Evolutionary conservation across 2,888 invertebrate species (phyloP).

Genomic region (Crocallis elinguaria): DNA sequence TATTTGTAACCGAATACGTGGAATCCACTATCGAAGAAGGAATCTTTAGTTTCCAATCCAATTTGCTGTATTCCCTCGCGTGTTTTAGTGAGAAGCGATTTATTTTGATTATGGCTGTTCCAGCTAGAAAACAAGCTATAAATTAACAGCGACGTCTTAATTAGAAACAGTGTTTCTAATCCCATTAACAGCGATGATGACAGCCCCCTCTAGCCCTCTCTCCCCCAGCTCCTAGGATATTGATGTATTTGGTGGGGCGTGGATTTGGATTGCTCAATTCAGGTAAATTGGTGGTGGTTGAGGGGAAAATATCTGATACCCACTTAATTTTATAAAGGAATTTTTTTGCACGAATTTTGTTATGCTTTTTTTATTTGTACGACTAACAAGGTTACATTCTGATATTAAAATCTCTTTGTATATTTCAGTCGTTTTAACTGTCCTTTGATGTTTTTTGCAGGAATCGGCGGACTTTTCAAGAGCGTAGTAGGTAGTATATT

Average conservation of each 20-base stretch:
- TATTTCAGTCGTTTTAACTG: no score
- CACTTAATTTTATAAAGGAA: neutral
- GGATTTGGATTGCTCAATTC: conserved; percentile 50
- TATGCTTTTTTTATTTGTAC: no score
- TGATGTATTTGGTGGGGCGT: conserved; percentile 64
- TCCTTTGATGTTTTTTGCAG: no score
- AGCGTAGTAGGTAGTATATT: no score
- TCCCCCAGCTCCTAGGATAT: conserved; percentile 65
- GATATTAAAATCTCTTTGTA: no score
- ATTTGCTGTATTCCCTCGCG: conserved; percentile 76
- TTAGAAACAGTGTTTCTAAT: conserved; percentile 77
- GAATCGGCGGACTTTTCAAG: no score
- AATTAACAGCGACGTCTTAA: conserved; percentile 80
- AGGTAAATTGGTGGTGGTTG: conserved; percentile 30
- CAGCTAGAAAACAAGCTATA: conserved; percentile 75
- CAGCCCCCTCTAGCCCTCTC: no score
- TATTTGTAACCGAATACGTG: conserved; percentile 40
- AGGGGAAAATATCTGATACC: neutral
- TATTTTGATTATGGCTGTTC: conserved; percentile 80
- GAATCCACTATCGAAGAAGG: conserved; percentile 55
- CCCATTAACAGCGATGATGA: conserved; percentile 77
- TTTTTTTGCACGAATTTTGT: no score
- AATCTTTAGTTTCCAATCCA: conserved; percentile 70
- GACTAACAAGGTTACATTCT: no score
- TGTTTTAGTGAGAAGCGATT: conserved; percentile 74